A percentile compares a stretch with the other conserved stretches of the same genome.
phyloP scores from a whole-genome alignment of 2,888 invertebrate species.

The Pammene aurita region DNA sequence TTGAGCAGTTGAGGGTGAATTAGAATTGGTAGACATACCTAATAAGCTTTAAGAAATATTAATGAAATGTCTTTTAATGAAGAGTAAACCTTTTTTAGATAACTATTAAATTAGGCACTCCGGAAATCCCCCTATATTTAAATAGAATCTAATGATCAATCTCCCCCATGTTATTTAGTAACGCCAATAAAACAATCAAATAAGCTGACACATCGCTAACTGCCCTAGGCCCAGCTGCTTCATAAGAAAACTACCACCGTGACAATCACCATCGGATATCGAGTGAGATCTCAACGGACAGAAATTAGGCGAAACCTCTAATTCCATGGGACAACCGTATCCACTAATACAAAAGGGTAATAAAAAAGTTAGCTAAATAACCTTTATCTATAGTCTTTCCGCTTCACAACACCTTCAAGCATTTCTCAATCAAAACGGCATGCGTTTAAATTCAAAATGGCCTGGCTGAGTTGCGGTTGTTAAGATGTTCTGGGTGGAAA shows the following conservation, averaged over 20 bases:
- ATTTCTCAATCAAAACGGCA: conserved; percentile 32
- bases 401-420: neutral
- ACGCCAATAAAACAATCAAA: conserved; percentile 32
- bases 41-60: no score
- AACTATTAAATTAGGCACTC: neutral
- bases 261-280: conserved; percentile 53
- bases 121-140: neutral
- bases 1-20: no score
- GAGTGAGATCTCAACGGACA: conserved; percentile 68
- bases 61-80: no score
- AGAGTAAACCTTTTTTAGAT: neutral
- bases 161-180: conserved; percentile 27
- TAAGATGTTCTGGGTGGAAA: conserved; percentile 50
- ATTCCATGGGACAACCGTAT: conserved; percentile 79
- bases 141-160: conserved; percentile 6
- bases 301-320: conserved; percentile 64
- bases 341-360: conserved; percentile 70
- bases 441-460: conserved; percentile 26
- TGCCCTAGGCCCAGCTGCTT: conserved; percentile 29
- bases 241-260: conserved; percentile 52
- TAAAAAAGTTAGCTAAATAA: conserved; percentile 77
- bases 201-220: conserved; percentile 28
- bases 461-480: conserved; percentile 20
- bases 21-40: no score
- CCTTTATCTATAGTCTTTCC: conserved; percentile 67